Base-by-base conservation (phyloP, 2,797 vertebrate species). In the Smutsia temminckii region DNA sequence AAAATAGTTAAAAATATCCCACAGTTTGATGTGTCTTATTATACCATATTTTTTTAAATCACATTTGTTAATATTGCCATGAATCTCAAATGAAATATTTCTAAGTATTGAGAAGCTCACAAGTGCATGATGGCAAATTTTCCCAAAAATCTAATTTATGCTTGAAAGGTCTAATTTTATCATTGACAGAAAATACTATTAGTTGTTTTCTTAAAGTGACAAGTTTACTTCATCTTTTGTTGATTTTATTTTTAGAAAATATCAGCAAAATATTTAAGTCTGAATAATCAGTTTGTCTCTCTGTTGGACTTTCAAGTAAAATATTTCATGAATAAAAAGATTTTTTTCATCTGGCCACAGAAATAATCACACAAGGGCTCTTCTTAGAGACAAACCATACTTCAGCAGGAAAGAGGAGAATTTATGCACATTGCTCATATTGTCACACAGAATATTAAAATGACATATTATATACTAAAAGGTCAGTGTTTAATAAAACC, bases 61-160 rank as follows among this genome's bases (percentile, higher is more conserved):
- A 37, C 32, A 49, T 46, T 37, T 40, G 23, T 79, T 85, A 85
- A 64, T 78, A 40, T 68, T 79, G 42, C n/a, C 20, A 17, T 11
- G 23, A 66, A 53, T 49, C 51, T 27, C 46, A 71, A 46, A 2
- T 53, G 29, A 69, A 84, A 71, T 3, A 53, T 71, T 12, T 29
- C 23, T 37, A 53, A 83, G 29, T 69, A 14, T 7, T 29, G n/a
- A 20, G 7, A 69, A 40, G 34, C 37, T 69, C 37, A 71, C 16
- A 63, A 71, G 17, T 42, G 4, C 63, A 34, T 17, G 4, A 6
- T 17, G 16, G 13, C 13, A 71, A 42, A 71, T 46, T 77, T 84
- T 95, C 61, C 21, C 55, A 37, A 79, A 90, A 53, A 42, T 68
- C 29, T 66, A 59, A 16, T 37, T n/a, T 88, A 81, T 75, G 21